Percentiles rank a stretch among this genome's conserved stretches.
Conservation (phyloP, 2,888 invertebrate genomes). For the Erpobdella octoculata region DNA sequence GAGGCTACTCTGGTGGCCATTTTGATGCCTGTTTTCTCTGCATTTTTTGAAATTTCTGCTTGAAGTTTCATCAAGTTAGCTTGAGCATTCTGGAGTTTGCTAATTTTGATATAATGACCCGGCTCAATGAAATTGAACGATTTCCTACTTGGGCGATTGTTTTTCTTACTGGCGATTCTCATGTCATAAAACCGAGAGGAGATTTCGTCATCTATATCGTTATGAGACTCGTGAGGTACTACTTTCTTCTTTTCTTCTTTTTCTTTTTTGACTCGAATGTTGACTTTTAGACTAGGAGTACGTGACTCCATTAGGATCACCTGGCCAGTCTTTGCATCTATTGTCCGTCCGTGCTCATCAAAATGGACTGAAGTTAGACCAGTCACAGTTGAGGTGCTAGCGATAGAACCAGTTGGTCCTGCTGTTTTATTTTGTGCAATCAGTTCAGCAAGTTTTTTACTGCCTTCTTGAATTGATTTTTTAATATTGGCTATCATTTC, state of each 20-base stretch:
- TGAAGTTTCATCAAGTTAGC: conserved; percentile 88
- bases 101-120: conserved; percentile 86
- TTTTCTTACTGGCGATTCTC: too few relatives aligned
- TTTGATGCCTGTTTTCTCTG: conserved; percentile 93
- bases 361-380: conserved; percentile 68
- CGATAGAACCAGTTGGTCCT: too few relatives aligned
- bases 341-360: conserved; percentile 83
- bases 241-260: too few relatives aligned
- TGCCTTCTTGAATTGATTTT: too few relatives aligned
- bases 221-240: too few relatives aligned
- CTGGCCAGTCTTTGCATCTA: conserved; percentile 72
- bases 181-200: too few relatives aligned
- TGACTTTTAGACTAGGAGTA: conserved; percentile 59
- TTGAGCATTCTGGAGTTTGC: too few relatives aligned
- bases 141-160: conserved; percentile 61
- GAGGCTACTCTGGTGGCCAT: conserved; percentile 91
- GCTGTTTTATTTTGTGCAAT: too few relatives aligned
- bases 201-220: too few relatives aligned
- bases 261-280: conserved; percentile 87
- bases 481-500: too few relatives aligned
- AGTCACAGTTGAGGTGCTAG: too few relatives aligned
- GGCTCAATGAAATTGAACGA: conserved; percentile 87
- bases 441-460: too few relatives aligned
- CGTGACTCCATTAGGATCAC: conserved; percentile 79
- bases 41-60: conserved; percentile 89